These are phyloP conservation scores for Pseudomyrmex concolor DNA, from an alignment of 1,140 invertebrate genomes.

Conservation along the genomic window DNA sequence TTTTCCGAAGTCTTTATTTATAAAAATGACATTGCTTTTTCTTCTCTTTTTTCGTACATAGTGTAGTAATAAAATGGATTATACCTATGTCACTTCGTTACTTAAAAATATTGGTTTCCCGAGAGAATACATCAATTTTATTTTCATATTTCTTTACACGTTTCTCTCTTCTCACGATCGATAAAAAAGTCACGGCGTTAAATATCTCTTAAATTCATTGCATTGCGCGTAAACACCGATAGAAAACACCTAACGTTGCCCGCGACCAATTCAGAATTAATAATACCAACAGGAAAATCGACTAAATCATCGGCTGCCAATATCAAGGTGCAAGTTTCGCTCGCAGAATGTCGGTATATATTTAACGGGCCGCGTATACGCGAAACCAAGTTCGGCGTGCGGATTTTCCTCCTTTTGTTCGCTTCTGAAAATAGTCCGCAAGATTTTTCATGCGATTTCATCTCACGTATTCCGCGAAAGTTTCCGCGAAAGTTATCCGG, in stretches of 20 bases:
- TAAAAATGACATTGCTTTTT: not conserved
- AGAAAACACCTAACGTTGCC: conserved; percentile 28
- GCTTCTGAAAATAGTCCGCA: conserved; percentile 64
- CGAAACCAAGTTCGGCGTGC: conserved; percentile 25
- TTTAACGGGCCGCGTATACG: conserved; percentile 60
- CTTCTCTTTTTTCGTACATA: not conserved
- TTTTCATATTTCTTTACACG: not conserved
- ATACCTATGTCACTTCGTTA: not conserved
- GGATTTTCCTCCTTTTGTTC: conserved; percentile 61
- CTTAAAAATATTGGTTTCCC: not conserved
- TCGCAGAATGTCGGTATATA: conserved; percentile 62
- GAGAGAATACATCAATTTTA: not conserved
- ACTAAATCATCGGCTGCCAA: conserved; percentile 71
- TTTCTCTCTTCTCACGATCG: not conserved
- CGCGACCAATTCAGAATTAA: conserved; percentile 50
- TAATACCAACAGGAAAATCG: conserved; percentile 54
- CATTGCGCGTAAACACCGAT: conserved; percentile 26
- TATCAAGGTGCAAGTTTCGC: conserved; percentile 70
- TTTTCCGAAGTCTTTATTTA: not conserved
- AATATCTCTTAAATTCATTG: conserved; percentile 47
- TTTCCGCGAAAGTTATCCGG: conserved; percentile 69
- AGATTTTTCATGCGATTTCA: conserved; percentile 74
- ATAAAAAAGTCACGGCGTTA: conserved; percentile 23
- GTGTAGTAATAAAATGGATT: not conserved
- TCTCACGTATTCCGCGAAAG: conserved; percentile 71